Base-by-base conservation (phyloP, 2,113 vertebrate genomes). In the Apaloderma vittatum region DNA sequence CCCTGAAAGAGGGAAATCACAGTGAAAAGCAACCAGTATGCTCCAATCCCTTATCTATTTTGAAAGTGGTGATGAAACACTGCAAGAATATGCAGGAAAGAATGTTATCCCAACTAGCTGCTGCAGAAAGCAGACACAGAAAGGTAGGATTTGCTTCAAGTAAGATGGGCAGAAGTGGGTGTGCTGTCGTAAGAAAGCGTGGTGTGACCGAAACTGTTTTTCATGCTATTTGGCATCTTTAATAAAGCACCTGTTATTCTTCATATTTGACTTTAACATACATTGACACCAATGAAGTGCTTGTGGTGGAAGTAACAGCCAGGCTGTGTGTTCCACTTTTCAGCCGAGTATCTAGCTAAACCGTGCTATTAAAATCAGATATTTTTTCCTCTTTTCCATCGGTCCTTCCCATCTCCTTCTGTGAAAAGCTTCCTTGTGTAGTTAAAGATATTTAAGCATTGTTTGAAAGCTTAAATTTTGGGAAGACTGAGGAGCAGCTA, bases 61-160 rank as follows among this genome's bases (percentile, higher is more conserved):
- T 99, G 43, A 99, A 99, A 93, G 97, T 99, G 96, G 99, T 99
- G 97, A 99, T 99, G 98, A 99, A 99, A 91, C 99, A 99, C 61
- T 99, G 99, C 97, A 99, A 99, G 97, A 98, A 98, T 57, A 99
- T 99, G 99, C 99, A 99, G 96, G 99, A 99, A 72, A 99, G 99
- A 85, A 99, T 99, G 99, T 86, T 99, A 94, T 98, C 99, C 65
- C 99, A 99, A 66, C 98, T 99, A n/a, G 99, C 99, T 24, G 99
- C 99, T 30, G 99, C 99, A 0, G 99, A 99, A 90, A 99, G 98
- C 98, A 97, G 99, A 17, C 99, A 99, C 98, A 98, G 99, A 52
- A 99, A 98, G 99, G 99, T 99, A n/a, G 77, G 98, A 86, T 58
- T 73, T 51, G 40, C 46, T 43, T 91, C 79, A 21, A 0, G 7